These are phyloP conservation scores for Leptinotarsa lineolata DNA, from an alignment of 1,140 invertebrate species.

Conservation along the genomic window DNA sequence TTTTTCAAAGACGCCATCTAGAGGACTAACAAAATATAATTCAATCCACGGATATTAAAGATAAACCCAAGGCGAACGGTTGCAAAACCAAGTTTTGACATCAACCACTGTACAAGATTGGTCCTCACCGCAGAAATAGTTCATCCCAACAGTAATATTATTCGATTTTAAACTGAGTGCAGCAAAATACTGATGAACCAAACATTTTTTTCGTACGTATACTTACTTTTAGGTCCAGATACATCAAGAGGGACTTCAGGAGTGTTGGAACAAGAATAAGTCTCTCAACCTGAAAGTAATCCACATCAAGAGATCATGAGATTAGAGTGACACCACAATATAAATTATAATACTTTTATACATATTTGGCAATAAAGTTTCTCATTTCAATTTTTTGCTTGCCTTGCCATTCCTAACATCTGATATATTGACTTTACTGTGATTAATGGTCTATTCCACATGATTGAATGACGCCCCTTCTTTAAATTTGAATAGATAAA, in stretches of 20 bases:
- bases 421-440: constrained; percentile 6
- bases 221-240: constrained; percentile 50
- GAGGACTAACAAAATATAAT: no score
- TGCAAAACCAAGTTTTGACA: no score
- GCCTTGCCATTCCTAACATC: neutral
- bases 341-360: neutral
- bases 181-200: neutral
- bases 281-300: constrained; percentile 66
- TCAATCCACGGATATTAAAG: no score
- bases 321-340: neutral
- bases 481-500: neutral
- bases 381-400: neutral
- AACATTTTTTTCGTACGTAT: neutral
- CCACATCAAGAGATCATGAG: neutral
- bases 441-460: neutral
- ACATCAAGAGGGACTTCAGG: constrained; percentile 76
- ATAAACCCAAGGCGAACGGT: no score
- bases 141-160: no score
- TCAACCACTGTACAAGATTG: no score
- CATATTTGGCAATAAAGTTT: constrained; percentile 8
- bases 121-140: no score
- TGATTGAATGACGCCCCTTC: neutral
- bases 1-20: no score
- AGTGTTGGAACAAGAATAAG: constrained; percentile 83
- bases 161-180: no score